These are phyloP conservation scores for Muraenolepis orangiensis DNA, from an alignment of 2,797 vertebrate species.

Conservation along the genomic window DNA sequence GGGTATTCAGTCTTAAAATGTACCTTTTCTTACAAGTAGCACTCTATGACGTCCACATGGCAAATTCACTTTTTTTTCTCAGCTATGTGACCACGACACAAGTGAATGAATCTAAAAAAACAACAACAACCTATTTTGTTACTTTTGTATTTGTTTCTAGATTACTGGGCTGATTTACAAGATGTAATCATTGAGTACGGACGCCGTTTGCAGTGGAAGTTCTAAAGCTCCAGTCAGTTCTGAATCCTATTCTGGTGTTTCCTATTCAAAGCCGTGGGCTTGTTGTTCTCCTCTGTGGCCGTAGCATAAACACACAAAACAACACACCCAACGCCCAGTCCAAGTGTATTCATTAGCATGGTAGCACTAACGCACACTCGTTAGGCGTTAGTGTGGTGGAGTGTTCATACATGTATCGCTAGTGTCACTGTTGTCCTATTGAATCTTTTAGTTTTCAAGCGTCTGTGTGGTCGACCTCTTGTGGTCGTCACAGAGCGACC, in stretches of 20 bases:
- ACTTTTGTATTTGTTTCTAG: conserved; percentile 2
- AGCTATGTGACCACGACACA: neutral
- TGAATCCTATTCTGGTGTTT: conserved; percentile 12
- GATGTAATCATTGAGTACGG: neutral
- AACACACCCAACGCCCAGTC: neutral
- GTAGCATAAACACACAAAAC: conserved; percentile 12
- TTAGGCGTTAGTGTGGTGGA: conserved; percentile 31
- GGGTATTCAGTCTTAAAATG: neutral
- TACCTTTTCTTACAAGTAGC: conserved; percentile 3
- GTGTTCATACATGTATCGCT: conserved; percentile 51
- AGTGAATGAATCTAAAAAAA: neutral
- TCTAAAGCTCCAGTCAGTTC: conserved; percentile 15
- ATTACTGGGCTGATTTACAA: neutral
- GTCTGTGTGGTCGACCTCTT: conserved; percentile 34
- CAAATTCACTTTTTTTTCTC: conserved; percentile 2
- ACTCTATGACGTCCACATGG: neutral
- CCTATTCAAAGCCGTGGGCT: conserved; percentile 7
- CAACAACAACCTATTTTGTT: neutral
- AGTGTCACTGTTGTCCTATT: conserved; percentile 33
- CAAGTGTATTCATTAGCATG: conserved; percentile 16
- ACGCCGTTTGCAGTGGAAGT: conserved; percentile 29
- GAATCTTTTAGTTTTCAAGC: conserved; percentile 22
- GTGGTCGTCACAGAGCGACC: conserved; percentile 18
- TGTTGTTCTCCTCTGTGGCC: conserved; percentile 12
- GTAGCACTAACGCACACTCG: conserved; percentile 35